Percentiles rank a stretch among this genome's conserved stretches.
phyloP scores from a whole-genome alignment of 2,888 invertebrate species.

The Venusia cambrica region DNA sequence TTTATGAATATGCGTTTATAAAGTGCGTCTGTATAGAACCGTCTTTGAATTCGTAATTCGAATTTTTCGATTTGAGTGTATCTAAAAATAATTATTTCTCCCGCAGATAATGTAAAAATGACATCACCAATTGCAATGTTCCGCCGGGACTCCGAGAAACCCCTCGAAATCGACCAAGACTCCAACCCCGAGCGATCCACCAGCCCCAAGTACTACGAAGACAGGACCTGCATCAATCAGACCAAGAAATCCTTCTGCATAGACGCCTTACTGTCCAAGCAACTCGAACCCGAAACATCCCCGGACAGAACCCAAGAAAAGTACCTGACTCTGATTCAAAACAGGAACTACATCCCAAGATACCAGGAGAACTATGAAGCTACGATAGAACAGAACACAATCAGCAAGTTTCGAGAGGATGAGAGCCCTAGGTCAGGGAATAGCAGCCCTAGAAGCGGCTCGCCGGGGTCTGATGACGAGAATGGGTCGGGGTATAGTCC shows the following conservation, averaged over 20 bases:
- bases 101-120: constrained; percentile 23
- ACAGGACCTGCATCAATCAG: constrained; percentile 62
- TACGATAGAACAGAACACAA: constrained; percentile 70
- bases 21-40: too few species aligned
- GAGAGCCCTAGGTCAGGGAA: constrained; percentile 41
- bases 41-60: too few species aligned
- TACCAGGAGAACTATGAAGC: constrained; percentile 70
- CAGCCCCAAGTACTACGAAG: constrained; percentile 67
- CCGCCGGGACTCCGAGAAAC: constrained; percentile 57
- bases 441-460: constrained; percentile 59
- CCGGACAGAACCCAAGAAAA: constrained; percentile 65
- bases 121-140: constrained; percentile 33
- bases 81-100: too few species aligned
- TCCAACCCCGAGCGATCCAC: constrained; percentile 53
- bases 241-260: constrained; percentile 92
- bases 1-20: too few species aligned
- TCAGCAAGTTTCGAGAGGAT: constrained; percentile 47
- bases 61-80: too few species aligned
- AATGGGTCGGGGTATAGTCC: constrained; percentile 87
- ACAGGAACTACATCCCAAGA: constrained; percentile 64
- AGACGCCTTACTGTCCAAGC: constrained; percentile 90
- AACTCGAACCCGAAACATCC: constrained; percentile 53
- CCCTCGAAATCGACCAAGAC: constrained; percentile 63
- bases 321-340: constrained; percentile 58
- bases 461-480: constrained; percentile 79